These are phyloP conservation scores for Hirudinaria manillensis DNA, from an alignment of 2,888 invertebrate species.

Conservation along the genomic window DNA sequence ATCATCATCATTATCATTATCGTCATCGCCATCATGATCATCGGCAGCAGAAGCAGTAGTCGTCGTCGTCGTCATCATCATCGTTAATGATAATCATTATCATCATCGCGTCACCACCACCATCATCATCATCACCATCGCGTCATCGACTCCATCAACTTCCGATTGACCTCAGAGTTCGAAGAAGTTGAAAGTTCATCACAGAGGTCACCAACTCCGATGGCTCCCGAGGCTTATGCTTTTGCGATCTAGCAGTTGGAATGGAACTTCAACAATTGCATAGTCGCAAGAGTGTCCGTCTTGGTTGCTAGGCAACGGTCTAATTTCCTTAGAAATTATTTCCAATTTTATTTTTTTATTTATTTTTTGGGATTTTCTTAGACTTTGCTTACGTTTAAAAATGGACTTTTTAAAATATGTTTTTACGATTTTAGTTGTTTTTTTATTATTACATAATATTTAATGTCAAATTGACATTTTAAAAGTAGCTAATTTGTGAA, in stretches of 20 bases:
- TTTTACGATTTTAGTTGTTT: too few relatives aligned
- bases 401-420: too few relatives aligned
- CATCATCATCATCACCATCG: neutral
- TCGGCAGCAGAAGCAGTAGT: neutral
- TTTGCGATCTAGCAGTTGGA: slow-evolving; percentile 11
- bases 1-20: slow-evolving; percentile 11
- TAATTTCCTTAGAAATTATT: too few relatives aligned
- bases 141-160: neutral
- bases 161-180: neutral
- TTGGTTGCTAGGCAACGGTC: neutral
- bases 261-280: neutral
- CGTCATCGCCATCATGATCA: neutral
- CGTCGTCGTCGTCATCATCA: neutral
- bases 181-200: neutral
- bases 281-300: slow-evolving; percentile 19
- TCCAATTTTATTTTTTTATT: too few relatives aligned
- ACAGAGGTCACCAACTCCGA: neutral
- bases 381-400: too few relatives aligned
- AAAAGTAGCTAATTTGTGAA: too few relatives aligned
- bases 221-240: neutral
- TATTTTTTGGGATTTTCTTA: too few relatives aligned
- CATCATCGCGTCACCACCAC: neutral
- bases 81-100: neutral
- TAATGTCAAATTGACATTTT: too few relatives aligned
- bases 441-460: too few relatives aligned